Base-by-base conservation (phyloP, 2,113 vertebrate species). In the Hyla sarda region DNA sequence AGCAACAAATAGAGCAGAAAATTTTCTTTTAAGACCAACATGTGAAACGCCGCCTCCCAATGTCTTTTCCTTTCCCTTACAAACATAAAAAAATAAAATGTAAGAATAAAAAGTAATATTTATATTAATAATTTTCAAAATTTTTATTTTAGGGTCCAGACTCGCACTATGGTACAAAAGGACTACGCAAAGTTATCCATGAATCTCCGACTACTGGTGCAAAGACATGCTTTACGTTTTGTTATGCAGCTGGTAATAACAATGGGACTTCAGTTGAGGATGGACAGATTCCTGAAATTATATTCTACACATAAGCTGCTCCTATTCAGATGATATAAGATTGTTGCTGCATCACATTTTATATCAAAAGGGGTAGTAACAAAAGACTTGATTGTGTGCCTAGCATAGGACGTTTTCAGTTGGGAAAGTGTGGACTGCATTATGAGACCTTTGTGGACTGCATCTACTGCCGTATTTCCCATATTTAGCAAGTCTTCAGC, bases 231-330 rank as follows among this genome's bases (percentile, higher is more conserved):
- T 99, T 99, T 89, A 99, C 96, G 17, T 99, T 99, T 93, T 99
- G 98, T 89, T 99, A 99, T 11, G 98, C 98, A 0, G 97, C 98
- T 0, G 98, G 98, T 30, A 99, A 99, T 91, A 99, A 99, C 93
- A 99, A 99, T 0, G 98, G 98, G 90, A 99, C 98, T 0, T 99
- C 98, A 0, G 98, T 99, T 91, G 98, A 99, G 93, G 98, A 99
- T 6, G 98, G 98, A 90, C 98, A 99, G 93, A 96, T 99, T 87
- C 98, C 98, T 0, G 98, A 99, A 93, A 95, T 99, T 93, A 99
- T 99, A 93, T 99, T 99, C 94, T 99, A 99, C 92, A 99, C 97
- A 95, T 99, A 99, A 94, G 92, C 84, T 84, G 50, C 74, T 81
- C 41, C 3, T 3, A 47, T 23, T 83, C 37, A 60, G 9, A 34